Percentiles rank a stretch among this genome's conserved stretches.
Conservation (phyloP, 1,140 invertebrate species). For the Mamestra configurata region DNA sequence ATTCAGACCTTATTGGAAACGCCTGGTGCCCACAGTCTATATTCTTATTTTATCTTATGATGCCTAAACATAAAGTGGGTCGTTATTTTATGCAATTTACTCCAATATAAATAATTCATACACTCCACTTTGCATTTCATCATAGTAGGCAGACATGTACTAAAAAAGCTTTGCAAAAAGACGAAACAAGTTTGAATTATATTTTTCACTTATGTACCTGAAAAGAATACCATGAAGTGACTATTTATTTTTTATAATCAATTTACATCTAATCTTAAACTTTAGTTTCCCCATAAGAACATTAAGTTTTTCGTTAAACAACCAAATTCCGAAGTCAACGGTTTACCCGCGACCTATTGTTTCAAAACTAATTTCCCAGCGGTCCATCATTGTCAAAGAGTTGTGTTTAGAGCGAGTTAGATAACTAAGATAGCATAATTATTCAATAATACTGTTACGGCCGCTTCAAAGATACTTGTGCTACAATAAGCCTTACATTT, state of each 20-base stretch:
- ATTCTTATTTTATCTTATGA: background rate
- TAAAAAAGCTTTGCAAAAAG: background rate
- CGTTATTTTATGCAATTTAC: background rate
- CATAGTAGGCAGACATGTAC: background rate
- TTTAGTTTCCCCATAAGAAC: background rate
- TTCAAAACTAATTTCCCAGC: conserved; percentile 26
- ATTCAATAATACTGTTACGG: conserved; percentile 44
- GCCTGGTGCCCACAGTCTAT: background rate
- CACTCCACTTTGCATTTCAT: background rate
- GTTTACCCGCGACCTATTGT: conserved; percentile 7
- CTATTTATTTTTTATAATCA: too few relatives aligned
- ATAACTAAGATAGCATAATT: conserved; percentile 43
- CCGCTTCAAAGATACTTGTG: conserved; percentile 42
- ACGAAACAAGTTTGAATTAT: background rate
- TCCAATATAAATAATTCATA: background rate
- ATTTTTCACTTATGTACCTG: background rate
- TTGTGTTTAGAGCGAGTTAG: conserved; percentile 17
- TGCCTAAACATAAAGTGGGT: background rate
- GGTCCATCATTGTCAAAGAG: conserved; percentile 16
- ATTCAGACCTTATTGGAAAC: background rate
- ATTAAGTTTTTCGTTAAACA: background rate
- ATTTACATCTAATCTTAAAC: too few relatives aligned
- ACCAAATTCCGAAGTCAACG: background rate
- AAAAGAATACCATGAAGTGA: background rate
- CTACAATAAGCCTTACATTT: conserved; percentile 58